Evolutionary conservation across 2,797 vertebrate genomes (phyloP).

Genomic region (Mergus octosetaceus): DNA sequence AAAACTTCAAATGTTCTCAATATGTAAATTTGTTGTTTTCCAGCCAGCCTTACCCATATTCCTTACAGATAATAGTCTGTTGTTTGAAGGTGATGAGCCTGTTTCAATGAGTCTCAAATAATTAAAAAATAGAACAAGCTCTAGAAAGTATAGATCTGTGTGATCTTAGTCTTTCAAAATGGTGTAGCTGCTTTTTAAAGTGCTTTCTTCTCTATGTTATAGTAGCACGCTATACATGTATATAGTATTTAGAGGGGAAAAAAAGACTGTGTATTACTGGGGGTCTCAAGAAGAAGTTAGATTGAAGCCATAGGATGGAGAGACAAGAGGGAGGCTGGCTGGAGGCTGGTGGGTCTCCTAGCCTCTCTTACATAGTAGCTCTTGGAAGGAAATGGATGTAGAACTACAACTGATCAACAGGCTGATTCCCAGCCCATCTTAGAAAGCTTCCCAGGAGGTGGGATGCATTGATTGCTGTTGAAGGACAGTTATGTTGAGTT

Average conservation of each 20-base stretch:
- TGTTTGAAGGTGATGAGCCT: neutral
- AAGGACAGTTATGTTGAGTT: neutral
- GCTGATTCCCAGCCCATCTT: neutral
- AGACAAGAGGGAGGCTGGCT: neutral
- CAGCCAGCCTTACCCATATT: neutral
- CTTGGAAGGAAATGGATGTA: neutral
- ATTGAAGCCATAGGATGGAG: neutral
- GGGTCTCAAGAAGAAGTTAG: neutral
- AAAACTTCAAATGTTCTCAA: neutral
- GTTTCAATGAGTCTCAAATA: neutral
- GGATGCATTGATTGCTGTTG: neutral
- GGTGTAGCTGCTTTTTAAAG: neutral
- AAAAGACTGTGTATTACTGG: fast-evolving
- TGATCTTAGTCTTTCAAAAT: neutral
- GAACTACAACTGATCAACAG: neutral
- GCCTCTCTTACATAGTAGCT: neutral
- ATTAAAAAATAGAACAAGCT: neutral
- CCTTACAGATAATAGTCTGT: neutral
- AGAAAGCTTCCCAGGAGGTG: neutral
- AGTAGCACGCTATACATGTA: neutral
- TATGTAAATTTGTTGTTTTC: slow-evolving; percentile 21
- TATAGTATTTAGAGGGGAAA: neutral
- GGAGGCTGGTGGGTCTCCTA: neutral
- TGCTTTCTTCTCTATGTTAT: neutral
- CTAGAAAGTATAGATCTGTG: neutral